A percentile compares a stretch with the other conserved stretches of the same genome.
Evolutionary conservation across 2,888 invertebrate species (phyloP).

Genomic region (Margaritifera margaritifera): DNA sequence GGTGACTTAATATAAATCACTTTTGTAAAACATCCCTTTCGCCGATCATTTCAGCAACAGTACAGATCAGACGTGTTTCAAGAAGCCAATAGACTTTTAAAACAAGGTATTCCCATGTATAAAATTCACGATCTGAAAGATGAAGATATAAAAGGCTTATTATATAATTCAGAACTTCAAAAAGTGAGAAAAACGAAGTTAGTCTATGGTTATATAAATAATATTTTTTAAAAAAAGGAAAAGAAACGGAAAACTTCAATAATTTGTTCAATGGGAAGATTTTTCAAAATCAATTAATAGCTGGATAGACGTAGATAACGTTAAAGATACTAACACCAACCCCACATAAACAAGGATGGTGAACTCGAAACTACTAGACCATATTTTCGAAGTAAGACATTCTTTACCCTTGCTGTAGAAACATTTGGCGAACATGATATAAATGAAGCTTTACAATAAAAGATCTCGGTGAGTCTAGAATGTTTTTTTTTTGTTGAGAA

Average conservation of each 20-base stretch:
- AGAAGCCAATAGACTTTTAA: slow-evolving; percentile 7
- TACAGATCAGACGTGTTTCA: slow-evolving; percentile 18
- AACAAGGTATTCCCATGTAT: slow-evolving; percentile 17
- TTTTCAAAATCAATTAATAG: not conserved
- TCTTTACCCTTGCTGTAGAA: no score
- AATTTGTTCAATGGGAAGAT: slow-evolving; percentile 12
- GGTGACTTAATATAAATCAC: slow-evolving; percentile 8
- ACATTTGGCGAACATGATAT: no score
- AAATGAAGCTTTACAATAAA: no score
- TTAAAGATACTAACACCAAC: no score
- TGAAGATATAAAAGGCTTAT: slow-evolving; percentile 12
- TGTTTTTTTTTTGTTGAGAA: no score
- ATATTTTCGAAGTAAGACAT: no score
- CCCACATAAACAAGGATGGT: no score
- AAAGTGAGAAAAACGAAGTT: slow-evolving; percentile 14
- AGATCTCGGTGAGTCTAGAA: no score
- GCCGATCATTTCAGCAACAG: slow-evolving; percentile 13
- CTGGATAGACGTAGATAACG: no score
- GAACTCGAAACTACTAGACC: no score
- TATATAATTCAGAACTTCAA: slow-evolving; percentile 20
- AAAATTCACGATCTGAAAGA: slow-evolving; percentile 11
- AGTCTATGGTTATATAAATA: slow-evolving; percentile 25
- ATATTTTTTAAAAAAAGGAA: slow-evolving; percentile 14
- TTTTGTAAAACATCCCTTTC: no score
- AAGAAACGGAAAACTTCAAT: slow-evolving; percentile 9